phyloP scores from a whole-genome alignment of 1,140 invertebrate species.

The Heliconius eleuchia region DNA sequence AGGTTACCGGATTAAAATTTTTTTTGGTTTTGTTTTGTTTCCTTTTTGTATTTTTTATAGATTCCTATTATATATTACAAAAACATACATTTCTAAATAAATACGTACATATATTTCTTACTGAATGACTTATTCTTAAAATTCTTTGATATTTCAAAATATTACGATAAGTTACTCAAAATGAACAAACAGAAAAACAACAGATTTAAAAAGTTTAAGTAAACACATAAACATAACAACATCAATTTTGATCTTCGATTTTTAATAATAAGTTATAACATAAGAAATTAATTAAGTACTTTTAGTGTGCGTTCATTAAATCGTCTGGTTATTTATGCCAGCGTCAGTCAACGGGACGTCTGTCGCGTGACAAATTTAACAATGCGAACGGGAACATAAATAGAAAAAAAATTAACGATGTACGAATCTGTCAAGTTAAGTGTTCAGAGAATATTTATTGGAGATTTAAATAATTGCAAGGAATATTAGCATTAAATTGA shows the following conservation, averaged over 20 bases:
- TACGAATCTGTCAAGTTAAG: constrained; percentile 65
- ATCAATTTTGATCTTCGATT: background rate
- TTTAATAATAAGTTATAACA: background rate
- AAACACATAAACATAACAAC: background rate
- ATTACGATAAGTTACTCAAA: no score
- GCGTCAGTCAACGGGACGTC: constrained; percentile 58
- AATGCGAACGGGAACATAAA: constrained; percentile 50
- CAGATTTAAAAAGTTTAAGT: no score
- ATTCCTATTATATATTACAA: no score
- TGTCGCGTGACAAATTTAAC: constrained; percentile 70
- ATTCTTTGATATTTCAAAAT: no score
- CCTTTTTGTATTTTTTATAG: no score
- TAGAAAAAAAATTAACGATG: constrained; percentile 64
- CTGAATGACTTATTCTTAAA: no score
- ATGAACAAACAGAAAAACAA: no score
- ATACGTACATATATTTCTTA: no score
- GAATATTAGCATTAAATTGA: constrained; percentile 12
- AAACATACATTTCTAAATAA: no score
- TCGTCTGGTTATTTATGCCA: constrained; percentile 64
- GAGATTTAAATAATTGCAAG: constrained; percentile 10
- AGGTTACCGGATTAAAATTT: background rate
- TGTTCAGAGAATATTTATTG: constrained; percentile 59
- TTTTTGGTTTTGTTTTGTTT: background rate
- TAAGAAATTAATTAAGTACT: background rate
- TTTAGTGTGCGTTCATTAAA: constrained; percentile 45